Evolutionary conservation across 2,888 invertebrate genomes (phyloP), one percentile per base, ranked within the genome.

Genomic region (Ctena decussata): DNA sequence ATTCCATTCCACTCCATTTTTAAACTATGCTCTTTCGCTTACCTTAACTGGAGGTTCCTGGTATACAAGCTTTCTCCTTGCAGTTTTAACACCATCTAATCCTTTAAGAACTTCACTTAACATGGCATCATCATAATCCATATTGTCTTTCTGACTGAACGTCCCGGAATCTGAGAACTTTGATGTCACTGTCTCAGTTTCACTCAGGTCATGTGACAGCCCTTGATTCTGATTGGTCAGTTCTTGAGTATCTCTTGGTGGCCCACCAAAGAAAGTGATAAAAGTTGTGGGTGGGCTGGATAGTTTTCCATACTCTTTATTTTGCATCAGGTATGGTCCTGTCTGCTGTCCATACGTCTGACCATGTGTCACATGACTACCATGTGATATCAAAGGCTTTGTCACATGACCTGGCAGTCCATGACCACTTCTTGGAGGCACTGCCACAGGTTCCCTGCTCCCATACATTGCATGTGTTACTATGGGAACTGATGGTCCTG

Each of bases 281-380:
- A 80, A 84, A n/a, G 82, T 77, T 39, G 57, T 35, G 32, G 84
- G 70, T 32, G 87, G 82, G 24, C 49, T 57, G 46, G 84, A 77
- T 46, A 87, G 44, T 70, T 80, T 80, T 44, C 82, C 87, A 77
- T 87, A 84, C 18, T 49, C 76, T 15, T 75, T 77, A 71, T 87
- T 87, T 24, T 84, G 84, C 79, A 82, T 60, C 32, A 78, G 72
- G 74, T 87, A 87, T 30, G 87, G 84, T 12, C 73, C 78, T 12
- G 8, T 15, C 15, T 41, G 27, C n/a, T 44, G 49, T 69, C 41
- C 70, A 12, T 60, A 27, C 30, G 37, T 12, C 11, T 49, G 18
- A 21, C 3, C 5, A 27, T 57, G 24, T 57, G 57, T 77, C 74
- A 77, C 70, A 69, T 84, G 84, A 77, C 81, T 57, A 15, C 44